Evolutionary conservation across 2,888 invertebrate genomes (phyloP), one percentile per base, ranked within the genome.

Genomic region (Drosophila bunnanda): DNA sequence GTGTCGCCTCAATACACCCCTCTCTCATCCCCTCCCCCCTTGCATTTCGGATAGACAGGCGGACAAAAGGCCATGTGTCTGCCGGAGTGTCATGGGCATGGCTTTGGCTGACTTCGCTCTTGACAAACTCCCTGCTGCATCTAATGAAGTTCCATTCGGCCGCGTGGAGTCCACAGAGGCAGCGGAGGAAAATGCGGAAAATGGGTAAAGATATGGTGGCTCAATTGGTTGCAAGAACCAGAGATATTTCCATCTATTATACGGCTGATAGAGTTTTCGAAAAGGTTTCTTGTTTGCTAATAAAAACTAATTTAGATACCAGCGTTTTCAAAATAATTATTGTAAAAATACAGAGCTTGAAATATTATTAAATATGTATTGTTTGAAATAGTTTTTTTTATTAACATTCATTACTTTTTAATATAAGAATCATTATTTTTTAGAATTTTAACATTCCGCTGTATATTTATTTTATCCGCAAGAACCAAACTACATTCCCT

Each of bases 71-170:
- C 39, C 28, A 25, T 34, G 32, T 55, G 69, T 46, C 30, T 69
- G 70, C 50, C 58, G 75, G 82, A 77, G 75, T 85, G 82, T 85
- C 82, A 82, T 79, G 79, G 80, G 43, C 77, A 77, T 77, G 75
- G 44, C 74, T 56, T 53, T 55, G 66, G 69, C 66, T 69, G 70
- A 73, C 57, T 44, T 61, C 43, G 73, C 68, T 69, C 72, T 76
- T 84, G 77, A 88, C 85, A 82, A 79, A 88, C 88, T 73, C 75
- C 57, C 60, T 53, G 81, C 54, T 48, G 77, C 54, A 77, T 79
- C 88, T 82, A 82, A 83, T 83, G 87, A 86, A 86, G 89, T 80
- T 86, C 80, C 79, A 58, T 69, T 73, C 60, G 62, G 52, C 3
- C 20, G 38, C 9, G 20, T 28, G 22, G 20, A n/a, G 66, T 17